Evolutionary conservation across 2,888 invertebrate genomes (phyloP), one percentile per base, ranked within the genome.

Genomic region (Lathronympha strigana): DNA sequence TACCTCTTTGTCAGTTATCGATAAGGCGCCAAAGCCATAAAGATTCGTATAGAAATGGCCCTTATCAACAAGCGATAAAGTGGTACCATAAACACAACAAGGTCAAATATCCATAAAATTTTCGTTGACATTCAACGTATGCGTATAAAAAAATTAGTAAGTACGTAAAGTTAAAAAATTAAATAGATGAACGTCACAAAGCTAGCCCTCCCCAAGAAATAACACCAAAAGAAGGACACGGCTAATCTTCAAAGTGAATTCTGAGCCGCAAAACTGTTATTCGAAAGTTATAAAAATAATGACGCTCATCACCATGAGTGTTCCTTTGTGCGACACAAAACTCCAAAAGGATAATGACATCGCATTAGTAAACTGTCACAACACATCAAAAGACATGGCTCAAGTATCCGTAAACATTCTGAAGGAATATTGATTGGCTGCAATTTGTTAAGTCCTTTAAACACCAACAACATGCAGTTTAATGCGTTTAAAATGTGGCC

Each of bases 361-460:
- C 84, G 72, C 90, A 92, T 92, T 91, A 92, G 90, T 91, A 88
- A 90, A 86, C 84, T 88, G 91, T 91, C 92, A 90, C 84, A 92
- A 92, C 90, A 92, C 79, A 87, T 89, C 87, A 90, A 89, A 88
- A 77, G 83, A 87, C 79, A 78, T 75, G 73, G 74, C 81, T 81
- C 73, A 75, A 85, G 80, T 74, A 77, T 78, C 76, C 74, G 76
- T 78, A 80, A 83, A 83, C 76, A 76, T 81, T 79, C 75, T 74
- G 72, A 82, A 64, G 79, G 69, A 78, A 82, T 89, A 91, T 90
- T 88, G 85, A 92, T 92, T 78, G 84, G 78, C 63, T 72, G 86
- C 80, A 81, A 92, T 91, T 90, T 90, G 89, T 92, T 86, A 80
- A 53, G 80, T 83, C 83, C 87, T 83, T 90, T 87, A 77, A 83